phyloP scores from a whole-genome alignment of 2,113 vertebrate species.

The Stegastes partitus region DNA sequence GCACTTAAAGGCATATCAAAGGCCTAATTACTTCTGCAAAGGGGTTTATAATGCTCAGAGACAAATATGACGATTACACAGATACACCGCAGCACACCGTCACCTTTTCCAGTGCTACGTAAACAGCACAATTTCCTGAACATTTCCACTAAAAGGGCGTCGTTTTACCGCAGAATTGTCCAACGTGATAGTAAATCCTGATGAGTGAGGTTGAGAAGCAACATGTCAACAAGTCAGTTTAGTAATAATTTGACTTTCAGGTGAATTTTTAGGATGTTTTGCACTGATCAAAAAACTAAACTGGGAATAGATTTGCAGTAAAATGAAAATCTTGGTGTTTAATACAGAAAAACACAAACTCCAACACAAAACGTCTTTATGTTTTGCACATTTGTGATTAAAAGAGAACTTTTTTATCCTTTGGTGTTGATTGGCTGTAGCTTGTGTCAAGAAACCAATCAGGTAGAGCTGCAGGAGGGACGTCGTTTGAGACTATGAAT shows the following conservation, averaged over 20 bases:
- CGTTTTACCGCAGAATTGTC: not conserved
- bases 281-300: too few species aligned
- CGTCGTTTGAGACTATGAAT: too few species aligned
- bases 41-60: not conserved
- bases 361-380: too few species aligned
- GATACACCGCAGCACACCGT: not conserved
- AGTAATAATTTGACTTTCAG: not conserved
- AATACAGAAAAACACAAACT: too few species aligned
- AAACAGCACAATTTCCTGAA: not conserved
- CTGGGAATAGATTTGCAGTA: too few species aligned
- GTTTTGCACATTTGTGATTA: too few species aligned
- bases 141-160: not conserved
- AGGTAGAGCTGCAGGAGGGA: too few species aligned
- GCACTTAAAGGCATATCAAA: slow-evolving; percentile 8
- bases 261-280: not conserved
- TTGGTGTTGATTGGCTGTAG: too few species aligned
- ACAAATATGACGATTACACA: not conserved
- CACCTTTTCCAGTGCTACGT: not conserved
- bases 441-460: too few species aligned
- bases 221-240: too few species aligned
- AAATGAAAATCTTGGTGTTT: too few species aligned
- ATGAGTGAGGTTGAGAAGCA: not conserved
- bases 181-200: not conserved
- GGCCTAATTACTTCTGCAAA: slow-evolving; percentile 15
- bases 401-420: too few species aligned